These are phyloP conservation scores for Oreortyx pictus DNA, from an alignment of 2,797 vertebrate species.

Conservation along the genomic window DNA sequence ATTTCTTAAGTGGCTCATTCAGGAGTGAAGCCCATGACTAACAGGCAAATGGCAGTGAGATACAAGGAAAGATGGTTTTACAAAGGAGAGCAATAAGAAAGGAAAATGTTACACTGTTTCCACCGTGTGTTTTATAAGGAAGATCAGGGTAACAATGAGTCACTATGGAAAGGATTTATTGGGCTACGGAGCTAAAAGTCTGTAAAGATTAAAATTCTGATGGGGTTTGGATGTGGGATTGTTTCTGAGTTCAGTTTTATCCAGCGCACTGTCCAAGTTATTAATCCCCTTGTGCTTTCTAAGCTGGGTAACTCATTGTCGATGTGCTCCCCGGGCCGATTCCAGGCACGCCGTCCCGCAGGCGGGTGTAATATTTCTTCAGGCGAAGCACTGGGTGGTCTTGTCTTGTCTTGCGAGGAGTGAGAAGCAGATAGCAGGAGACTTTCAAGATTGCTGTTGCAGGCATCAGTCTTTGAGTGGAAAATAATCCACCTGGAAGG, in stretches of 20 bases:
- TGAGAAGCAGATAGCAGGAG: slow-evolving; percentile 77
- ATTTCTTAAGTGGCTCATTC: slow-evolving; percentile 65
- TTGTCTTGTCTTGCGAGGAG: slow-evolving; percentile 75
- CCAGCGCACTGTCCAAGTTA: slow-evolving; percentile 32
- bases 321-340: slow-evolving; percentile 51
- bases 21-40: slow-evolving; percentile 65
- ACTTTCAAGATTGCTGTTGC: slow-evolving; percentile 73
- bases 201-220: slow-evolving; percentile 64
- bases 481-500: slow-evolving; percentile 77
- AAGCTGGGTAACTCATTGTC: slow-evolving; percentile 45
- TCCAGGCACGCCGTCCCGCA: slow-evolving; percentile 48
- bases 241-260: slow-evolving; percentile 44
- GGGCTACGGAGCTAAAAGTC: slow-evolving; percentile 46
- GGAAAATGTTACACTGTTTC: slow-evolving; percentile 51
- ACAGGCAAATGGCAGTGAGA: slow-evolving; percentile 67
- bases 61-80: slow-evolving; percentile 67
- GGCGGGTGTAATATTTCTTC: slow-evolving; percentile 75
- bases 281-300: slow-evolving; percentile 47
- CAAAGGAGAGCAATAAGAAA: slow-evolving; percentile 60
- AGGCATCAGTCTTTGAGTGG: slow-evolving; percentile 71
- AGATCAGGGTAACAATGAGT: slow-evolving; percentile 57
- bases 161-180: slow-evolving; percentile 46
- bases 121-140: slow-evolving; percentile 51
- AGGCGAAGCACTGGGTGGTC: slow-evolving; percentile 78
- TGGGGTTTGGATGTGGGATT: neutral